Evolutionary conservation across 2,113 vertebrate species (phyloP), one percentile per base, ranked within the genome.

Genomic region (Pachyramphus minor): DNA sequence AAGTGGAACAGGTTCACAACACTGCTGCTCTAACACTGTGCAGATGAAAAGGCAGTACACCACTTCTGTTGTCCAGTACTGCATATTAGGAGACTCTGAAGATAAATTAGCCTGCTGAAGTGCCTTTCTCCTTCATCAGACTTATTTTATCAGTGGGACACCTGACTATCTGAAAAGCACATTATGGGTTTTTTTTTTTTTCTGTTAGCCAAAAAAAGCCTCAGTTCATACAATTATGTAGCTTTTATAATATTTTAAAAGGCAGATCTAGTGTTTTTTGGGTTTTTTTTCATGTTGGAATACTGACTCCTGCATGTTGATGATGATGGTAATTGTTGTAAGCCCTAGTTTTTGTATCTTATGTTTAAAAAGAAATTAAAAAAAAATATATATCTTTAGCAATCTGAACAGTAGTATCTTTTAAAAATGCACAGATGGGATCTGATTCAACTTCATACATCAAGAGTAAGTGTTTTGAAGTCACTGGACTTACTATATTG

Each of bases 71-170:
- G 31, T 67, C 25, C 74, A 24, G 13, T 90, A 60, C 60, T 87
- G 58, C 31, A 5, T 35, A 15, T 53, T 37, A 67, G 62, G 49
- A 82, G 69, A 66, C 71, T 19, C 12, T 50, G 47, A 75, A 85
- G 60, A 23, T 44, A 37, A 71, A 90, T 84, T 80, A 93, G 93
- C 90, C 97, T 97, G 96, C 92, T 97, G 94, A 97, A 97, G 97
- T 98, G 97, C 97, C 97, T 97, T 98, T 96, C 76, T 94, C 63
- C 91, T 90, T 83, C 78, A 89, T 88, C 30, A 91, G 87, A 96
- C 63, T 91, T 96, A 89, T 63, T 91, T 97, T 95, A 91, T 89
- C 91, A 93, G 91, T 80, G 96, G 95, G 89, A 94, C 84, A 81
- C 42, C 35, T 73, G 45, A 78, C 55, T 95, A 72, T 91, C 60